phyloP scores from a whole-genome alignment of 64 coral and sea anemone species.

The Montipora capricornis region DNA sequence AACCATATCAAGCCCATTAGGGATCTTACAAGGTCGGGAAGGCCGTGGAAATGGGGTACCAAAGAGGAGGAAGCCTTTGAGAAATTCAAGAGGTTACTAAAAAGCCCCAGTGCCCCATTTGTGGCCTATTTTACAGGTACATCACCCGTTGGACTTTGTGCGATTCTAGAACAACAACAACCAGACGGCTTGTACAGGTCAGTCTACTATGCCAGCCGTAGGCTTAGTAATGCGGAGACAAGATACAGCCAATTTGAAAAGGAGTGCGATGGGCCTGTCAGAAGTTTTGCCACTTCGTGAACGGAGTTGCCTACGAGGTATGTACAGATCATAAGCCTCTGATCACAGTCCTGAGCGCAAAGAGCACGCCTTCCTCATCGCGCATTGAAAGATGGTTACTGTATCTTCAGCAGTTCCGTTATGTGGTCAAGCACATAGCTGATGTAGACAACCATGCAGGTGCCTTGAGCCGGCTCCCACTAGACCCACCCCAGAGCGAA shows the following conservation, averaged over 20 bases:
- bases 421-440: slow-evolving; percentile 22
- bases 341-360: not conserved
- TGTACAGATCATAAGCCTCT: slow-evolving; percentile 15
- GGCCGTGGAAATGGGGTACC: not conserved
- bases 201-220: not conserved
- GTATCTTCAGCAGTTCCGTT: slow-evolving; percentile 35
- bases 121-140: slow-evolving; percentile 59
- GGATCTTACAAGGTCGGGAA: not conserved
- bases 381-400: slow-evolving; percentile 38
- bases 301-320: slow-evolving; percentile 33
- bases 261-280: slow-evolving; percentile 33
- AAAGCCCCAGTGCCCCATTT: not conserved
- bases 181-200: no score
- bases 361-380: not conserved
- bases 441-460: slow-evolving; percentile 20
- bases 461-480: slow-evolving; percentile 18
- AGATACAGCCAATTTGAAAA: slow-evolving; percentile 39
- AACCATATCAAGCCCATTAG: slow-evolving; percentile 7
- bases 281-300: slow-evolving; percentile 8
- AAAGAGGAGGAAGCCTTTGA: slow-evolving; percentile 20
- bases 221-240: slow-evolving; percentile 15
- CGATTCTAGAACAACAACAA: slow-evolving; percentile 32
- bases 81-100: not conserved
- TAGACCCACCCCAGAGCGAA: not conserved
- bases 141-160: slow-evolving; percentile 3